Percentiles rank a stretch among this genome's conserved stretches.
Evolutionary conservation across 1,140 invertebrate genomes (phyloP).

Genomic region (Leucophenga varia): DNA sequence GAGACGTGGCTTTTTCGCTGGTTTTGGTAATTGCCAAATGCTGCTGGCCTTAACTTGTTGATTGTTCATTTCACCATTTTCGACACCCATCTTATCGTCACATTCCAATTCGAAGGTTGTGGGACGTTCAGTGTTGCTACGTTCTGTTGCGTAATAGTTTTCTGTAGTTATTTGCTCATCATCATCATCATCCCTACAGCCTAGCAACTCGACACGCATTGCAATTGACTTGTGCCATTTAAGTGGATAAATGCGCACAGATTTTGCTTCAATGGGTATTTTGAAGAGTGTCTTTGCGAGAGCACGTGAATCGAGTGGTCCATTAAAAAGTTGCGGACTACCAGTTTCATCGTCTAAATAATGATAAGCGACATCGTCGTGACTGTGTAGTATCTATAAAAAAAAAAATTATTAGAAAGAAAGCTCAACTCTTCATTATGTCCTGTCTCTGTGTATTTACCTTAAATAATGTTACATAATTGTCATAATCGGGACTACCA

Average conservation of each 20-base stretch:
- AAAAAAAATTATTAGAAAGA: not conserved
- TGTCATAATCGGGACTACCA: constrained; percentile 66
- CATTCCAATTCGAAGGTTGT: constrained; percentile 55
- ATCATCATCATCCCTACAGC: constrained; percentile 67
- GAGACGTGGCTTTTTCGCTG: constrained; percentile 26
- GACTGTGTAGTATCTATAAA: constrained; percentile 65
- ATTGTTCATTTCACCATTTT: constrained; percentile 60
- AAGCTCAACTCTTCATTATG: too few species aligned
- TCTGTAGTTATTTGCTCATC: constrained; percentile 7
- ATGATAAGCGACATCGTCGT: constrained; percentile 63
- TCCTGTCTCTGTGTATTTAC: constrained; percentile 23
- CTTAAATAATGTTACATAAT: constrained; percentile 75
- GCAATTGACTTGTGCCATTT: constrained; percentile 77
- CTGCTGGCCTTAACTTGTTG: constrained; percentile 61
- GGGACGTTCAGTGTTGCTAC: constrained; percentile 6
- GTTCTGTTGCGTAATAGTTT: not conserved
- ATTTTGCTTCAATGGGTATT: constrained; percentile 70
- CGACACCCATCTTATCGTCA: constrained; percentile 67
- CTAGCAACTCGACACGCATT: constrained; percentile 72
- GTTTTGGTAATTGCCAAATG: constrained; percentile 30
- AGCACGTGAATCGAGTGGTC: constrained; percentile 65
- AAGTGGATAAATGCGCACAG: constrained; percentile 69
- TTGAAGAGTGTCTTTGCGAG: constrained; percentile 67
- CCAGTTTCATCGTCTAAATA: constrained; percentile 56
- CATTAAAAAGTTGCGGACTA: constrained; percentile 67